Conservation (phyloP, 1,140 invertebrate species). For the Ganaspis sp. region DNA sequence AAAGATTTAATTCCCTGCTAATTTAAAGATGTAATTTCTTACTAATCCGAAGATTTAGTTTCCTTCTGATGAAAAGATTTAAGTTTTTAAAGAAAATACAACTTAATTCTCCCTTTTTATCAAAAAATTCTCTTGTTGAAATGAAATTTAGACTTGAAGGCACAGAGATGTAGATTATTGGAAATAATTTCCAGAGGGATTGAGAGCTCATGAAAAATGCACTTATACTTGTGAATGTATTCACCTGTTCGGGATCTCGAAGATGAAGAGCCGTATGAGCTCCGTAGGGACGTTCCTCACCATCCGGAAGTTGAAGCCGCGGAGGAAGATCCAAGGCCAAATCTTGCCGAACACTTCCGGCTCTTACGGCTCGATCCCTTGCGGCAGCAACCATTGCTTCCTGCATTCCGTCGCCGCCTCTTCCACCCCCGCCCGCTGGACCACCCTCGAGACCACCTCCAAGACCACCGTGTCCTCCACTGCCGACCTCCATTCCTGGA, state of each 20-base stretch:
- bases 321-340: conserved; percentile 82
- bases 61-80: too few relatives aligned
- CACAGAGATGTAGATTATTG: too few relatives aligned
- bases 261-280: conserved; percentile 80
- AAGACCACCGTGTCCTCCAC: conserved; percentile 77
- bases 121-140: too few relatives aligned
- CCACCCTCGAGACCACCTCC: conserved; percentile 74
- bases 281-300: conserved; percentile 82
- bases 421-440: conserved; percentile 51
- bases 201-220: not conserved
- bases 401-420: conserved; percentile 62
- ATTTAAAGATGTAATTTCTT: too few relatives aligned
- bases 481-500: conserved; percentile 78
- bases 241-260: conserved; percentile 80
- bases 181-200: not conserved
- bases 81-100: too few relatives aligned
- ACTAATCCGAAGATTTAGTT: too few relatives aligned
- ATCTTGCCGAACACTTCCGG: conserved; percentile 80
- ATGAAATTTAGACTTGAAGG: too few relatives aligned
- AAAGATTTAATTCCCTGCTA: too few relatives aligned
- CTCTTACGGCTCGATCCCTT: conserved; percentile 78
- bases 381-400: conserved; percentile 74
- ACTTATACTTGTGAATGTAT: conserved; percentile 7
- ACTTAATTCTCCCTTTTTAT: too few relatives aligned
- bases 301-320: conserved; percentile 82